Evolutionary conservation across 2,113 vertebrate genomes (phyloP).

Genomic region (Bubalus kerabau): DNA sequence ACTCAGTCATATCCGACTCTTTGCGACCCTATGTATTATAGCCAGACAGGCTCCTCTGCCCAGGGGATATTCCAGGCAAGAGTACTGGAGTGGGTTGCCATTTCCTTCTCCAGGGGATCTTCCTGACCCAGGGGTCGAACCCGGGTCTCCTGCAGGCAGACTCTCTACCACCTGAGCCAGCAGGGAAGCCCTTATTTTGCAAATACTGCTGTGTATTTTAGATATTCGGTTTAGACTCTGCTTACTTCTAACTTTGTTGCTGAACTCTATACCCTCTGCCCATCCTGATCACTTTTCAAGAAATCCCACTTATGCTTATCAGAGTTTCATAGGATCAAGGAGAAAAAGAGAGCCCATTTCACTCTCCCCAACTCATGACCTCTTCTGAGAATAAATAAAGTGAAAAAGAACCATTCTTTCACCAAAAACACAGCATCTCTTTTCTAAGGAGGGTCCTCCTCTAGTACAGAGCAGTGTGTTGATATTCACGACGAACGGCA

Average conservation of each 20-base stretch:
- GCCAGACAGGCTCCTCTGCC: background rate
- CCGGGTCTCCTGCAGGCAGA: background rate
- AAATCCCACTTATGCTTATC: background rate
- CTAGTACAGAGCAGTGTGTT: background rate
- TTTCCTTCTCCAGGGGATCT: background rate
- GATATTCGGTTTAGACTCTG: background rate
- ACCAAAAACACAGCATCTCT: background rate
- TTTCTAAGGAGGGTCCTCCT: background rate
- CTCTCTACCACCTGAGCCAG: rapidly evolving
- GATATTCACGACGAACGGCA: background rate
- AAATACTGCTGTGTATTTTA: rapidly evolving
- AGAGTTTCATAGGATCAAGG: background rate
- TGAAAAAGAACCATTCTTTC: background rate
- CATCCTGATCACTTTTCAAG: background rate
- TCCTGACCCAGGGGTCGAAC: rapidly evolving
- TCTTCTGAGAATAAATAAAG: background rate
- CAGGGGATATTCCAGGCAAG: background rate
- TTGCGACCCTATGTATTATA: background rate
- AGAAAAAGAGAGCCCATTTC: background rate
- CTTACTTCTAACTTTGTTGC: background rate
- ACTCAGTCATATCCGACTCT: rapidly evolving
- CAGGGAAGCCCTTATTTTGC: background rate
- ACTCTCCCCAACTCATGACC: background rate
- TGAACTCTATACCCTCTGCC: background rate
- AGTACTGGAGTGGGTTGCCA: background rate